Percentiles rank a stretch among this genome's conserved stretches.
phyloP scores from a whole-genome alignment of 1,140 invertebrate genomes.

The Drosophila bifasciata region DNA sequence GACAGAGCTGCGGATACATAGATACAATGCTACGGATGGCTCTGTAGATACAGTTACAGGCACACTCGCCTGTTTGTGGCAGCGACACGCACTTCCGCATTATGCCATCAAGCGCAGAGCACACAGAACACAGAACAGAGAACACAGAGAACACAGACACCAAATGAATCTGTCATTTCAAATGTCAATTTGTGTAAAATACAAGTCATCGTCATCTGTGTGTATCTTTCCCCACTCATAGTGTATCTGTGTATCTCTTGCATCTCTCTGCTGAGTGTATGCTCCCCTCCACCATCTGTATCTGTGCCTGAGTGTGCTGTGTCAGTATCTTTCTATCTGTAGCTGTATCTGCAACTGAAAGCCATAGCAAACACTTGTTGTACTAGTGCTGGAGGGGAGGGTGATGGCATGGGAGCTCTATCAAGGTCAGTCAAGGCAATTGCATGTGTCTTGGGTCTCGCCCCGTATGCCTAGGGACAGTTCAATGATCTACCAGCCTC shows the following conservation, averaged over 20 bases:
- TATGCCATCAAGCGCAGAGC: conserved; percentile 34
- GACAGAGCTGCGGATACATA: conserved; percentile 5
- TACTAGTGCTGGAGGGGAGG: background rate
- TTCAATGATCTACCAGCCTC: conserved; percentile 38
- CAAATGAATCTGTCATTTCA: conserved; percentile 73
- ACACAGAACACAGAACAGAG: background rate
- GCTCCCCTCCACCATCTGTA: background rate
- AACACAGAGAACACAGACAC: background rate
- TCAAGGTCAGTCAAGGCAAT: conserved; percentile 54
- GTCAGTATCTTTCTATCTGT: background rate
- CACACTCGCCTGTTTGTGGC: conserved; percentile 42
- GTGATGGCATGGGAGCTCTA: background rate
- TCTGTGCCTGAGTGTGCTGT: background rate
- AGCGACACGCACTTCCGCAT: conserved; percentile 65
- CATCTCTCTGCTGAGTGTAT: background rate
- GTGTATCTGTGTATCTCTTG: no score
- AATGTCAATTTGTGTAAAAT: conserved; percentile 67
- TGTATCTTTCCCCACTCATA: no score
- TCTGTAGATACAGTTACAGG: no score
- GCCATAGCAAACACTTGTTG: conserved; percentile 14
- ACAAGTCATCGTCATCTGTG: conserved; percentile 34
- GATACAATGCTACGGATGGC: no score
- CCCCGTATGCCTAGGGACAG: conserved; percentile 5
- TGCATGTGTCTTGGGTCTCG: conserved; percentile 28
- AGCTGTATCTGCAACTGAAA: conserved; percentile 20